phyloP scores from a whole-genome alignment of 2,113 vertebrate species.

The Trochalopteron elliotii region DNA sequence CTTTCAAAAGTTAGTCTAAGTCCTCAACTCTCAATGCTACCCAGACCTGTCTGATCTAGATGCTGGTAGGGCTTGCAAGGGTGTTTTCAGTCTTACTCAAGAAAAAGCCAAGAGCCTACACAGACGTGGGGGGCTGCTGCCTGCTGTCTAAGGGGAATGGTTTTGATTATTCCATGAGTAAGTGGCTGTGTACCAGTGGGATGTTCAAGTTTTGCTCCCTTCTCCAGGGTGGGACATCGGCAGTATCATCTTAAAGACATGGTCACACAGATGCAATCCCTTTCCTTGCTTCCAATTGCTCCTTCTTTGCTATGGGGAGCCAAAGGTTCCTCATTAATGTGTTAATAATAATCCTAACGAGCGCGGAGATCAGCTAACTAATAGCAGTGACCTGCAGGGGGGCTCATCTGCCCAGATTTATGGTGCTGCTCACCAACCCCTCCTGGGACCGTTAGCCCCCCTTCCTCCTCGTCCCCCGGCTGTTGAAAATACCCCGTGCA shows the following conservation, averaged over 20 bases:
- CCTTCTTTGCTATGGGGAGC: background rate
- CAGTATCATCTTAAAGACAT: background rate
- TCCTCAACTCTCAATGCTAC: background rate
- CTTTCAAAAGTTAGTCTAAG: background rate
- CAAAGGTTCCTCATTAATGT: background rate
- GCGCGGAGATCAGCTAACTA: background rate
- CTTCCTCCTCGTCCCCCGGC: background rate
- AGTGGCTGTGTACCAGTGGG: background rate
- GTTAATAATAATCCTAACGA: background rate
- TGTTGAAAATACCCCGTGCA: background rate
- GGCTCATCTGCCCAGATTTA: constrained; percentile 17
- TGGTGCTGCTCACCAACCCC: background rate
- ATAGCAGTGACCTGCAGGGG: constrained; percentile 32
- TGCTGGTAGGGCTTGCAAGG: background rate
- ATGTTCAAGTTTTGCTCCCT: background rate
- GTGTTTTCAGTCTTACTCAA: background rate
- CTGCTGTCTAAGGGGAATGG: background rate
- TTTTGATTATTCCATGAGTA: background rate
- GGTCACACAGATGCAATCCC: fast-evolving
- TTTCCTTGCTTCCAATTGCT: fast-evolving
- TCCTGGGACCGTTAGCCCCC: background rate
- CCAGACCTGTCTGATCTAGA: background rate
- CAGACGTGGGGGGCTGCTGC: fast-evolving
- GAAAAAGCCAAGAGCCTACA: background rate
- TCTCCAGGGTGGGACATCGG: background rate